Conservation (phyloP, 2,113 vertebrate species). For the Oophaga pumilio region DNA sequence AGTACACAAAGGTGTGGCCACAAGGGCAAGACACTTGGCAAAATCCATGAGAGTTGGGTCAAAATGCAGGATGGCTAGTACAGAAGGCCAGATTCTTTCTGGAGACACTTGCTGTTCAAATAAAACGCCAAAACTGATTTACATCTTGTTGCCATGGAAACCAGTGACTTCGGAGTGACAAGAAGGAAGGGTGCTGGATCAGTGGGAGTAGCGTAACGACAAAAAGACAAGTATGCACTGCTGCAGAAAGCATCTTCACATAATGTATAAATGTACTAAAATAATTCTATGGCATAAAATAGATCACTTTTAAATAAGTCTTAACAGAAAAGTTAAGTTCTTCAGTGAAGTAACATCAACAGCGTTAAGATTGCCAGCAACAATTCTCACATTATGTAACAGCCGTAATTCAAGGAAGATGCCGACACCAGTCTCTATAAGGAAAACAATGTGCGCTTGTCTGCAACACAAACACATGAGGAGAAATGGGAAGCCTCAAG, state of each 20-base stretch:
- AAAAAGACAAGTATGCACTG: background rate
- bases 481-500: constrained; percentile 2
- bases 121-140: too few relatives aligned
- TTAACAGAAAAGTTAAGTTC: background rate
- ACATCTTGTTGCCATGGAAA: too few relatives aligned
- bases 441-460: constrained; percentile 34
- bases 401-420: background rate
- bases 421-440: background rate
- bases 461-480: constrained; percentile 4
- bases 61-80: too few relatives aligned
- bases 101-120: too few relatives aligned
- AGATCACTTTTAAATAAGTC: background rate
- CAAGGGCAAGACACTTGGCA: too few relatives aligned
- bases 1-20: too few relatives aligned
- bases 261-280: background rate
- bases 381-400: background rate
- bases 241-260: background rate
- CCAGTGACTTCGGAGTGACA: too few relatives aligned
- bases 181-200: too few relatives aligned
- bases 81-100: too few relatives aligned
- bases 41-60: too few relatives aligned
- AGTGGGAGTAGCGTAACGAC: background rate
- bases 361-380: background rate
- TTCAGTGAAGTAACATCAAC: background rate
- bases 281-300: background rate